Percentiles rank a stretch among this genome's conserved stretches.
These are phyloP conservation scores for Hyla sarda DNA, from an alignment of 2,113 vertebrate genomes.

Conservation along the genomic window DNA sequence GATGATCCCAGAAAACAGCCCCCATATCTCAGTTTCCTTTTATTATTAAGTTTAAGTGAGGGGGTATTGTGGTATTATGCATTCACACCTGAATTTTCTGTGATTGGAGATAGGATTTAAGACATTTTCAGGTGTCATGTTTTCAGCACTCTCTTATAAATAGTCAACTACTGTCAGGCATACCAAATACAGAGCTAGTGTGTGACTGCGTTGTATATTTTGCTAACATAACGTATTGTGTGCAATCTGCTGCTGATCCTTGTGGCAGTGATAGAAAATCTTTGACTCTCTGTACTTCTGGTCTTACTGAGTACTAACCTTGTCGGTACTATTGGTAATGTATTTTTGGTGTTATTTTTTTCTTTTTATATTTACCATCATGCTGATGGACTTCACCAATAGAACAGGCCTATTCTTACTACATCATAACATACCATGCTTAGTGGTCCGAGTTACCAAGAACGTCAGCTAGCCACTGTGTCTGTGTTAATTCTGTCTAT, in stretches of 20 bases:
- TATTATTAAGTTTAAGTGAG: neutral
- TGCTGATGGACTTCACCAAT: neutral
- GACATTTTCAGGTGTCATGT: neutral
- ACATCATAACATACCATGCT: neutral
- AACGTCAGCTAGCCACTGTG: neutral
- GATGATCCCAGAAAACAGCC: neutral
- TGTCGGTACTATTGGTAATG: neutral
- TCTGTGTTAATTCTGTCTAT: conserved; percentile 34
- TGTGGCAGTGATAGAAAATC: conserved; percentile 1
- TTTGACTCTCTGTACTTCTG: conserved; percentile 10
- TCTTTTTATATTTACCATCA: conserved; percentile 1
- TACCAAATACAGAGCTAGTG: conserved; percentile 20
- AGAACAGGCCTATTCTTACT: neutral
- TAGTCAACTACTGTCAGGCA: neutral
- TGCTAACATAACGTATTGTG: conserved; percentile 19
- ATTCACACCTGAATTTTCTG: neutral
- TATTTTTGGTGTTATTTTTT: conserved; percentile 5
- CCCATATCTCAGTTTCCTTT: neutral
- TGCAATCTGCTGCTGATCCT: conserved; percentile 28
- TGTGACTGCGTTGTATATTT: conserved; percentile 36
- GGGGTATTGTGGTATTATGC: neutral
- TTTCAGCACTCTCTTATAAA: neutral
- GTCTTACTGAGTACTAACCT: conserved; percentile 7
- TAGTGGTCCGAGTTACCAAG: neutral
- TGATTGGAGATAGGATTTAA: neutral